Conservation (phyloP, 2,888 invertebrate species). For the Patella ulyssiponensis region DNA sequence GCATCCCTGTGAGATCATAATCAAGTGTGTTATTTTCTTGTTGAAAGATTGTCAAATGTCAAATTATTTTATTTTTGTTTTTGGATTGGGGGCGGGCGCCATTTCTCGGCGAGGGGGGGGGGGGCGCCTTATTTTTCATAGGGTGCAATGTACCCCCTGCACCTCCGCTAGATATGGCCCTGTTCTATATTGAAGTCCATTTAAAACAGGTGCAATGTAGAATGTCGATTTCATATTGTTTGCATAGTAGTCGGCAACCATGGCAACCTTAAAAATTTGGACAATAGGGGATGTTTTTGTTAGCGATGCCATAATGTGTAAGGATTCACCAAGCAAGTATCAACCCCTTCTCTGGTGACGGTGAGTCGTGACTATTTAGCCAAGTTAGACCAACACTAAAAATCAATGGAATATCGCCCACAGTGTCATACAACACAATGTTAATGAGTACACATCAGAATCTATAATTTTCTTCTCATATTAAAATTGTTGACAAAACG, state of each 20-base stretch:
- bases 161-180: too few species aligned
- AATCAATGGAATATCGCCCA: constrained; percentile 6
- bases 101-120: too few species aligned
- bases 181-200: too few species aligned
- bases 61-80: too few species aligned
- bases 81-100: too few species aligned
- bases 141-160: too few species aligned
- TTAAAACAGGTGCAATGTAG: not conserved
- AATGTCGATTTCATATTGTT: constrained; percentile 28
- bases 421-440: constrained; percentile 4
- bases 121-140: too few species aligned
- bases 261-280: constrained; percentile 25
- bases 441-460: not conserved
- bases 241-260: constrained; percentile 23
- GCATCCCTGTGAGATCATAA: too few species aligned
- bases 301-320: not conserved
- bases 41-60: too few species aligned
- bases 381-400: not conserved
- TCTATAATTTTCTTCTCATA: not conserved
- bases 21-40: too few species aligned
- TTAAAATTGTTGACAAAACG: constrained; percentile 5
- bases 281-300: constrained; percentile 20
- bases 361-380: not conserved
- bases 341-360: not conserved
- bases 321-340: constrained; percentile 3